Percentiles rank a stretch among this genome's conserved stretches.
Evolutionary conservation across 1,140 invertebrate genomes (phyloP).

Genomic region (Cotesia typhae): DNA sequence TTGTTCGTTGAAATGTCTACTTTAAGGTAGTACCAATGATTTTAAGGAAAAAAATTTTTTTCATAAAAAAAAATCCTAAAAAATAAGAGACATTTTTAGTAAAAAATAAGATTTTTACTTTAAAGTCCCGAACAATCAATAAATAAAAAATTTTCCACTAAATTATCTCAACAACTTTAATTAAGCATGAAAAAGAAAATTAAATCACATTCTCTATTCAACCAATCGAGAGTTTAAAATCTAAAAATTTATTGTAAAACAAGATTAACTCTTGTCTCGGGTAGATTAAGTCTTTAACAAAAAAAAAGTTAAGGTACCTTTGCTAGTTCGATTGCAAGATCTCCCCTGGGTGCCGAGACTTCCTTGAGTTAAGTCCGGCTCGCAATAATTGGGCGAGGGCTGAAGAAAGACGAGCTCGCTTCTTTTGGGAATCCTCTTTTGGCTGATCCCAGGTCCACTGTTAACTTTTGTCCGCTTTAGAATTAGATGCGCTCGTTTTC

Average conservation of each 20-base stretch:
- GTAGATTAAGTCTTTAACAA: background rate
- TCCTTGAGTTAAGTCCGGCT: conserved; percentile 76
- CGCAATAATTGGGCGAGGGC: conserved; percentile 92
- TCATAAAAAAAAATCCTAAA: no score
- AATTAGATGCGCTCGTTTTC: conserved; percentile 62
- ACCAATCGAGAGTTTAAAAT: no score
- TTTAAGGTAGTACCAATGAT: no score
- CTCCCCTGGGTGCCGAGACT: conserved; percentile 87
- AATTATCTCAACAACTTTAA: no score
- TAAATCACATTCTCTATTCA: background rate
- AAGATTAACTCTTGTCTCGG: background rate
- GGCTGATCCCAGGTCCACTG: conserved; percentile 47
- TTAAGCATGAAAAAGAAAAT: background rate
- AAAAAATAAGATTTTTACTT: no score
- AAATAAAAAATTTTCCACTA: no score
- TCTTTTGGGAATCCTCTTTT: conserved; percentile 72
- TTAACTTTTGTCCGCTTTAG: conserved; percentile 63
- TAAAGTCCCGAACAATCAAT: no score
- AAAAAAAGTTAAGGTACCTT: conserved; percentile 65
- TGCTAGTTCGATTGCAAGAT: conserved; percentile 84
- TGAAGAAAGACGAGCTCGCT: conserved; percentile 90
- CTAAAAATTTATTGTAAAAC: no score
- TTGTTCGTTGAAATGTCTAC: no score
- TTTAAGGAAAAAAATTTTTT: no score
- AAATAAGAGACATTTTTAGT: no score